Evolutionary conservation across 1,140 invertebrate species (phyloP).

Genomic region (Thalassaphorura encarpata): DNA sequence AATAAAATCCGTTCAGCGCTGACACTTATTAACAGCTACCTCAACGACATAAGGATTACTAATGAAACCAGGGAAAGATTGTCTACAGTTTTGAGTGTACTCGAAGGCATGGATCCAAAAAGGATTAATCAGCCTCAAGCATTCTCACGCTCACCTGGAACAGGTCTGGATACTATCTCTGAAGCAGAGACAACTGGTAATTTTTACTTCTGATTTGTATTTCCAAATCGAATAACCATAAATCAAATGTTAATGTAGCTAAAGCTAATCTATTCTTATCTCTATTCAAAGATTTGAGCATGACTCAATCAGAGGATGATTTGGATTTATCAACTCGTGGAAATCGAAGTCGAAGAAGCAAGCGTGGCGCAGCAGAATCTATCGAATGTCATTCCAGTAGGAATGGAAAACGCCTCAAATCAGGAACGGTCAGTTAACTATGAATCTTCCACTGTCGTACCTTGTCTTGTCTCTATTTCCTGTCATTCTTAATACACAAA

Average conservation of each 20-base stretch:
- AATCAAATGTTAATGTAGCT: not conserved
- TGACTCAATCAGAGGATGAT: constrained; percentile 79
- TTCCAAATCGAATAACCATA: no score
- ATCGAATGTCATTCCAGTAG: constrained; percentile 39
- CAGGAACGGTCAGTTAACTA: no score
- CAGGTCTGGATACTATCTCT: constrained; percentile 51
- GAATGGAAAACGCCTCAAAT: no score
- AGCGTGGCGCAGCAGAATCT: constrained; percentile 21
- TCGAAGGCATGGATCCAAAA: constrained; percentile 38
- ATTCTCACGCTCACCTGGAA: constrained; percentile 15
- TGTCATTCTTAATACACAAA: no score
- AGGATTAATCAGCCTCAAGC: not conserved
- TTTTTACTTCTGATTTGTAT: constrained; percentile 3
- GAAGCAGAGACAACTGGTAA: constrained; percentile 46
- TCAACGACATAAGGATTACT: constrained; percentile 41
- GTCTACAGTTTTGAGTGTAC: constrained; percentile 16
- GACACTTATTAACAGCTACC: constrained; percentile 18
- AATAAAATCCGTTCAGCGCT: constrained; percentile 19
- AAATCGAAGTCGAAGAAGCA: constrained; percentile 14
- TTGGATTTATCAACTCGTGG: constrained; percentile 41
- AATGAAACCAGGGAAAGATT: constrained; percentile 62
- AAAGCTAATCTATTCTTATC: not conserved
- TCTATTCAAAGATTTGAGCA: constrained; percentile 52
- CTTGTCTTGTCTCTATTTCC: no score
- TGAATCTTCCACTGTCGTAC: no score